phyloP scores from a whole-genome alignment of 2,113 vertebrate species.

The Rhinolophus ferrumequinum region DNA sequence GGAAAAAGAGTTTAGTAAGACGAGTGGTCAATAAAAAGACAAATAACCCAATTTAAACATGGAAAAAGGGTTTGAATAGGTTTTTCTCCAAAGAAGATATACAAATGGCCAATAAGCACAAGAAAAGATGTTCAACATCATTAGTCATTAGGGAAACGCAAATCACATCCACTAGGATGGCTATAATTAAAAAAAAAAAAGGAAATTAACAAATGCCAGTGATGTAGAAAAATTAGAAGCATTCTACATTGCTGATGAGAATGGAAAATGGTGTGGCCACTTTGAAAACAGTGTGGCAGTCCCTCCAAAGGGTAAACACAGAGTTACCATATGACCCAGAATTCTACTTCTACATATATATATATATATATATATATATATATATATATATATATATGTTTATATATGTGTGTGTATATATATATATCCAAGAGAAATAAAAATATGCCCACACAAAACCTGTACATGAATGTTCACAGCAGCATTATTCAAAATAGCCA shows the following conservation, averaged over 20 bases:
- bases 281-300: not conserved
- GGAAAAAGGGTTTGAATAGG: not conserved
- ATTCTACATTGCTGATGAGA: not conserved
- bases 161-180: not conserved
- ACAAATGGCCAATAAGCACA: constrained; percentile 25
- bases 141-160: constrained; percentile 25
- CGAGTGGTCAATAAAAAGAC: constrained; percentile 12
- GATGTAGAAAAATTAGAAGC: not conserved
- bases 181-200: not conserved
- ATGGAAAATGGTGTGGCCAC: not conserved
- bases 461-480: not conserved
- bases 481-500: not conserved
- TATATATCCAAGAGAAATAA: not conserved
- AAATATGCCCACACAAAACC: not conserved
- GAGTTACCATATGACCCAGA: not conserved
- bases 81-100: not conserved
- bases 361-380: fast-evolving
- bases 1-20: not conserved
- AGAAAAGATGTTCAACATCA: constrained; percentile 1
- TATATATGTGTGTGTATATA: not conserved
- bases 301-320: not conserved
- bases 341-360: not conserved
- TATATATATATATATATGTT: not conserved
- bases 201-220: not conserved
- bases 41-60: not conserved